phyloP scores from a whole-genome alignment of 2,113 vertebrate species.

The Pollimyrus isidori region DNA sequence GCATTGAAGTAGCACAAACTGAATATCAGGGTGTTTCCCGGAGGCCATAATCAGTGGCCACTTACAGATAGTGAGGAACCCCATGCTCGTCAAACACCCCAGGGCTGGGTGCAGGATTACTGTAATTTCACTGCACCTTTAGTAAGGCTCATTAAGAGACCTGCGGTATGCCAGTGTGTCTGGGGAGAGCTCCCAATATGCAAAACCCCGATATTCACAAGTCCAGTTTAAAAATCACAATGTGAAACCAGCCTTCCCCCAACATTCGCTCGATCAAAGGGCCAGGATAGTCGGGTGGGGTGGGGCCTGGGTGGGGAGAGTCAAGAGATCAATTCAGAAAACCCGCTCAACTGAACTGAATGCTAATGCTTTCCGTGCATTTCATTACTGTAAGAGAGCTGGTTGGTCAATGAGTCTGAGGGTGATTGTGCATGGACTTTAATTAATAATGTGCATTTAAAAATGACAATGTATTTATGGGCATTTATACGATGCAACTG shows the following conservation, averaged over 20 bases:
- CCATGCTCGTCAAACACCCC: background rate
- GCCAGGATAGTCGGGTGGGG: background rate
- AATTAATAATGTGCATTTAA: background rate
- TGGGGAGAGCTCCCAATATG: no score
- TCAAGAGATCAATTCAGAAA: background rate
- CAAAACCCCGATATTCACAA: background rate
- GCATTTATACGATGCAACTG: no score
- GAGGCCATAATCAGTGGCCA: background rate
- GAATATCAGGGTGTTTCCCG: background rate
- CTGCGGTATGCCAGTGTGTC: no score
- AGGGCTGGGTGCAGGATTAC: background rate
- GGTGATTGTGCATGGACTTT: background rate
- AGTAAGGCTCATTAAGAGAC: background rate
- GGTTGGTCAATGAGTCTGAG: background rate
- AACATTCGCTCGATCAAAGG: background rate
- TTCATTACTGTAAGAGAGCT: background rate
- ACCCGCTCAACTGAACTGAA: background rate
- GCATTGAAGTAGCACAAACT: background rate
- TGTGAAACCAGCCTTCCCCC: background rate
- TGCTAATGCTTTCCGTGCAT: background rate
- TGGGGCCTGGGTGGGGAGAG: background rate
- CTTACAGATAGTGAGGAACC: background rate
- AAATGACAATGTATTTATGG: background rate
- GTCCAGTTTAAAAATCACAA: background rate
- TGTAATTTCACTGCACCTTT: background rate